Percentiles rank a stretch among this genome's conserved stretches.
These are phyloP conservation scores for Drosophila seguyi DNA, from an alignment of 1,140 invertebrate genomes.

Conservation along the genomic window DNA sequence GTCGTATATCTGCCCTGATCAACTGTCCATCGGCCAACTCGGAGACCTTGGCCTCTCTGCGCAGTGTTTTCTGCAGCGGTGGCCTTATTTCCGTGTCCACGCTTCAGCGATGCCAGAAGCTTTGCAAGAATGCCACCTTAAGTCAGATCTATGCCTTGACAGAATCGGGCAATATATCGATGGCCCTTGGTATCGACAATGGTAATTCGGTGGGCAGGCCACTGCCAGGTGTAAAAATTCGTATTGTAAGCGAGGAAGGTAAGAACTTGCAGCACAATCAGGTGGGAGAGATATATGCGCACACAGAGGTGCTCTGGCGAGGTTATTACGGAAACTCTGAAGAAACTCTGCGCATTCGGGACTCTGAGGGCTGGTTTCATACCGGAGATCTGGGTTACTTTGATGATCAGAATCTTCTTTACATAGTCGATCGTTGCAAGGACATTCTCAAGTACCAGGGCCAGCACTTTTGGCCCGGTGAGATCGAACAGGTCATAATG, in stretches of 20 bases:
- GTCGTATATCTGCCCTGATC: conserved; percentile 48
- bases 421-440: conserved; percentile 91
- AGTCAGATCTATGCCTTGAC: conserved; percentile 64
- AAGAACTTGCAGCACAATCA: conserved; percentile 60
- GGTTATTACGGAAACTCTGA: too few relatives aligned
- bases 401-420: conserved; percentile 87
- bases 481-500: conserved; percentile 65
- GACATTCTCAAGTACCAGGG: conserved; percentile 90
- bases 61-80: conserved; percentile 49
- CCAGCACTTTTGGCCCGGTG: conserved; percentile 77
- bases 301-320: too few relatives aligned
- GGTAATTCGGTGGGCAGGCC: conserved; percentile 55
- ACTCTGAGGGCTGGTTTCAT: too few relatives aligned
- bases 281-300: too few relatives aligned
- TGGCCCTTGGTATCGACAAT: conserved; percentile 50
- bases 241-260: conserved; percentile 70
- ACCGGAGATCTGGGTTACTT: neutral
- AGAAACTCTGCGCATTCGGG: too few relatives aligned
- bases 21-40: conserved; percentile 46
- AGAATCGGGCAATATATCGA: conserved; percentile 58
- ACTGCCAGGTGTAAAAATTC: conserved; percentile 44
- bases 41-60: conserved; percentile 41
- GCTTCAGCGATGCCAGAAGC: conserved; percentile 47
- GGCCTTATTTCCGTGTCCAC: conserved; percentile 41
- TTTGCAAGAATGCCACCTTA: conserved; percentile 53